Evolutionary conservation across 2,888 invertebrate species (phyloP), one percentile per base, ranked within the genome.

Genomic region (Flabesymbios commensalis): DNA sequence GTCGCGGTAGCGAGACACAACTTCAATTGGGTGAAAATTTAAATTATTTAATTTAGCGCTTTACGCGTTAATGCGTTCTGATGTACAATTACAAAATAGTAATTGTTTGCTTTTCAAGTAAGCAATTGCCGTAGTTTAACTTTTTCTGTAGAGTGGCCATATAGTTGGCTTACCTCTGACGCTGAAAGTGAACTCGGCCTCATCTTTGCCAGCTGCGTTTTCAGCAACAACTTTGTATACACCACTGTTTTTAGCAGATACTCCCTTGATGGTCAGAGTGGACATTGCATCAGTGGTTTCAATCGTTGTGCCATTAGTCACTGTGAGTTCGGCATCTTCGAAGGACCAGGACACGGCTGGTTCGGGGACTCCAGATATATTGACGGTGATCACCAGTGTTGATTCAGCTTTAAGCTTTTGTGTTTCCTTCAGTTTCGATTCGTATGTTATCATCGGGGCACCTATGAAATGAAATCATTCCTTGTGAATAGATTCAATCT

Each of bases 181-280:
- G 86, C 88, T 88, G 63, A 94, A 89, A 41, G 93, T 92, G 71
- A 93, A 90, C 26, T 58, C 62, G 17, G 70, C 64, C 19, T 43
- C 41, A 41, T 62, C 91, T 77, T 91, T 90, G 0, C 93, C 93
- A 49, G 93, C 86, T 69, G 87, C 87, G 80, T 93, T 94, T 36
- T 87, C 86, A 0, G 92, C 92, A 68, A 88, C 88, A 33, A 94
- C 87, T 75, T 89, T 89, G 77, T 94, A 94, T 82, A 92, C 92
- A 1, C 94, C 94, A 59, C 93, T 87, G 82, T 94, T 92, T 17
- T 86, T 84, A 56, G 93, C 86, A 59, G 87, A 86, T 24, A 49
- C 61, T 24, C 55, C 56, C 24, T 68, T 64, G 3, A 68, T 49
- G 28, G 41, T 49, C 26, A 57, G 28, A 17, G 45, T 58, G 24